These are phyloP conservation scores for Drosophila mettleri DNA, from an alignment of 2,888 invertebrate species.

Conservation along the genomic window DNA sequence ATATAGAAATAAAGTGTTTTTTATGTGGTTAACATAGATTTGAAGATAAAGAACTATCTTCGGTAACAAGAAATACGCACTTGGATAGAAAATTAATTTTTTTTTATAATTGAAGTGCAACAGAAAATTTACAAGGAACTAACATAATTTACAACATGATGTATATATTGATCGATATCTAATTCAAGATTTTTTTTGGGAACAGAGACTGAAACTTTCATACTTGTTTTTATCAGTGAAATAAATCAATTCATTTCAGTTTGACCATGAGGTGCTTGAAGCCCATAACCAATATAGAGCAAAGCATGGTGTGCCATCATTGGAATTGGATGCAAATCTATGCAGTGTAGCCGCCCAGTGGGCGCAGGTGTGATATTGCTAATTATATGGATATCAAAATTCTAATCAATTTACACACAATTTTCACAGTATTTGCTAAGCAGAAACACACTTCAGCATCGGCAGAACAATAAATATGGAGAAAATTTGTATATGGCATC, in stretches of 20 bases:
- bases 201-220: too few relatives aligned
- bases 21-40: too few relatives aligned
- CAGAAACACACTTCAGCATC: conserved; percentile 89
- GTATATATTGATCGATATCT: too few relatives aligned
- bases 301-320: conserved; percentile 89
- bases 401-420: background rate
- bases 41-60: too few relatives aligned
- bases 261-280: conserved; percentile 89
- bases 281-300: conserved; percentile 91
- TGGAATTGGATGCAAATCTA: conserved; percentile 88
- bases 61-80: too few relatives aligned
- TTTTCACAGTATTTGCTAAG: conserved; percentile 85
- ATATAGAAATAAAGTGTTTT: too few relatives aligned
- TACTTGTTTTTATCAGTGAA: too few relatives aligned
- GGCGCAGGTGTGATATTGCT: conserved; percentile 86
- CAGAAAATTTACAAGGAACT: too few relatives aligned
- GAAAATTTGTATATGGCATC: conserved; percentile 93
- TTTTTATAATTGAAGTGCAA: too few relatives aligned
- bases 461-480: conserved; percentile 91
- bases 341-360: conserved; percentile 90
- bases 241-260: conserved; percentile 78
- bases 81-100: too few relatives aligned
- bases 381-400: background rate
- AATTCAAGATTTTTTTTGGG: too few relatives aligned
- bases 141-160: too few relatives aligned